A percentile compares a stretch with the other conserved stretches of the same genome.
These are phyloP conservation scores for Bombus waltoni DNA, from an alignment of 1,140 invertebrate genomes.

Conservation along the genomic window DNA sequence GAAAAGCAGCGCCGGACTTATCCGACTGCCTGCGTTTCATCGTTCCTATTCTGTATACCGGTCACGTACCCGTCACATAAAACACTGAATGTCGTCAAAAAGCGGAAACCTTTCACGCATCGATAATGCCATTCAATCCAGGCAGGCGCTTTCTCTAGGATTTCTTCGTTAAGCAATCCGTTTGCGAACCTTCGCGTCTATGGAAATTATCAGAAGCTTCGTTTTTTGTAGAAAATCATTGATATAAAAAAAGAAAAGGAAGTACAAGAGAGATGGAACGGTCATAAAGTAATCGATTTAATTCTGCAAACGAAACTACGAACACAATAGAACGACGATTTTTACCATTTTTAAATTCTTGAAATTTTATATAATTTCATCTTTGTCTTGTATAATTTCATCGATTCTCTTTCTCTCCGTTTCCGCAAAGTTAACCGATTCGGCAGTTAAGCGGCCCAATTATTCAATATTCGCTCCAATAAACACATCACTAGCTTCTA, in stretches of 20 bases:
- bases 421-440: background rate
- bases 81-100: constrained; percentile 22
- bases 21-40: no score
- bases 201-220: background rate
- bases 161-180: background rate
- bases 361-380: no score
- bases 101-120: constrained; percentile 14
- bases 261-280: background rate
- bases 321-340: no score
- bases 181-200: background rate
- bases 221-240: background rate
- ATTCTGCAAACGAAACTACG: background rate
- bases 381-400: background rate
- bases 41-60: background rate
- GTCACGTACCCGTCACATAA: constrained; percentile 20
- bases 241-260: background rate
- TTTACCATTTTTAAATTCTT: no score
- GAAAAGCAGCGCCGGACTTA: no score
- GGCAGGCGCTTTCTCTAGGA: background rate
- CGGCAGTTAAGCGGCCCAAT: background rate
- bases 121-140: background rate
- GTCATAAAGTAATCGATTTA: background rate
- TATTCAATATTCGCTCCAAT: background rate
- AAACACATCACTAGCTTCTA: no score
- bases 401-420: background rate